Evolutionary conservation across 2,888 invertebrate genomes (phyloP).

Genomic region (Priocnemis perturbator): DNA sequence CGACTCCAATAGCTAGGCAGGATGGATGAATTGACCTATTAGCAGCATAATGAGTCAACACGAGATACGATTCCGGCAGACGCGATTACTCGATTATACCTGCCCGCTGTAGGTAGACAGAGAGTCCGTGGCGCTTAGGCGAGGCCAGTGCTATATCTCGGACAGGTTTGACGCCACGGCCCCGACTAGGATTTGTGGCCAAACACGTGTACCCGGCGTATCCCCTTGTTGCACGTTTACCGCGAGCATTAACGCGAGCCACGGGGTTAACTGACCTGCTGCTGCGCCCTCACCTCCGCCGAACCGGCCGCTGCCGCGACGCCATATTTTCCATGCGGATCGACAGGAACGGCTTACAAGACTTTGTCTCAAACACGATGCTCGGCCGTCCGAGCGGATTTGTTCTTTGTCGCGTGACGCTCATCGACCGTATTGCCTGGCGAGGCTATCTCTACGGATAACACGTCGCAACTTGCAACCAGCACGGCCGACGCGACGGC

Average conservation of each 20-base stretch:
- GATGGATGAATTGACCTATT: no score
- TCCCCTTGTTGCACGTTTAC: constrained; percentile 43
- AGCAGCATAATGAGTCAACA: no score
- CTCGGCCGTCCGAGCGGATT: no score
- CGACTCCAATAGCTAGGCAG: no score
- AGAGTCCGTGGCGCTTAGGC: constrained; percentile 41
- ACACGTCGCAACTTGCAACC: no score
- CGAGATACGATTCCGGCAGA: no score
- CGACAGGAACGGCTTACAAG: neutral
- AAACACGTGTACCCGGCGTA: constrained; percentile 38
- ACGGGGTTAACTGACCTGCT: constrained; percentile 43
- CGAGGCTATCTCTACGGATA: no score
- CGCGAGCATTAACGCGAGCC: constrained; percentile 34
- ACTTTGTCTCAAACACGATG: no score
- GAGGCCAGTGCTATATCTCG: neutral
- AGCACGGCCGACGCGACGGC: no score
- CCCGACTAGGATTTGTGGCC: constrained; percentile 40
- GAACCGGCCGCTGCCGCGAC: neutral
- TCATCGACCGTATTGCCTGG: no score
- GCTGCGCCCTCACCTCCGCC: neutral
- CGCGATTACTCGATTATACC: constrained; percentile 47
- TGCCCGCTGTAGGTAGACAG: constrained; percentile 29
- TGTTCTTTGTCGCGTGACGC: no score
- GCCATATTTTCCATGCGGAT: neutral
- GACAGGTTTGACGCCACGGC: constrained; percentile 40